These are phyloP conservation scores for Pocillopora meandrina DNA, from an alignment of 92 coral and sea anemone genomes.

Conservation along the genomic window DNA sequence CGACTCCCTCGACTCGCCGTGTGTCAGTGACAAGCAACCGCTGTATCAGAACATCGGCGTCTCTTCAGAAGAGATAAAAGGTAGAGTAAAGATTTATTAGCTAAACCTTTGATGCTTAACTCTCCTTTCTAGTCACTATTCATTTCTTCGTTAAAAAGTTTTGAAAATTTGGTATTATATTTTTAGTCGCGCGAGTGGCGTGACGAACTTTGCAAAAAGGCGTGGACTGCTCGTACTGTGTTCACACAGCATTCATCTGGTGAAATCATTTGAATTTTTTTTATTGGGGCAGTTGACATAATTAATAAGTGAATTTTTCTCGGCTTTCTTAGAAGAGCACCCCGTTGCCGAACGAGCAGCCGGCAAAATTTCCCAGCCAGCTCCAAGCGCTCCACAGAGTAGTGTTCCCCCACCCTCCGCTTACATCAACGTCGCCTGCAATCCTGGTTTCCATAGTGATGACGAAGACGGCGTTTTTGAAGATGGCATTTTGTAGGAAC, in stretches of 20 bases:
- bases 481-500: neutral
- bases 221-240: too few species aligned
- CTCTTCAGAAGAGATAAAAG: neutral
- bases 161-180: too few species aligned
- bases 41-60: conserved; percentile 28
- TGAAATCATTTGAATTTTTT: neutral
- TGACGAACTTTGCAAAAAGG: too few species aligned
- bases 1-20: conserved; percentile 1
- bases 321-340: neutral
- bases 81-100: neutral
- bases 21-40: conserved; percentile 33
- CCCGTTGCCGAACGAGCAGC: neutral
- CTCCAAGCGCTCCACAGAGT: neutral
- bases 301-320: neutral
- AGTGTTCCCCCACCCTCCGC: neutral
- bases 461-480: conserved; percentile 6
- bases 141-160: neutral
- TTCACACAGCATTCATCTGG: too few species aligned
- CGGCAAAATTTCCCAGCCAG: conserved; percentile 31
- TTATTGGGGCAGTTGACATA: too few species aligned
- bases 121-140: neutral
- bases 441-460: conserved; percentile 28
- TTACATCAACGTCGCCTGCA: conserved; percentile 25
- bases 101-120: neutral
- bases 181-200: too few species aligned